Evolutionary conservation across 2,888 invertebrate genomes (phyloP), one percentile per base, ranked within the genome.

Genomic region (Andrena minutula): DNA sequence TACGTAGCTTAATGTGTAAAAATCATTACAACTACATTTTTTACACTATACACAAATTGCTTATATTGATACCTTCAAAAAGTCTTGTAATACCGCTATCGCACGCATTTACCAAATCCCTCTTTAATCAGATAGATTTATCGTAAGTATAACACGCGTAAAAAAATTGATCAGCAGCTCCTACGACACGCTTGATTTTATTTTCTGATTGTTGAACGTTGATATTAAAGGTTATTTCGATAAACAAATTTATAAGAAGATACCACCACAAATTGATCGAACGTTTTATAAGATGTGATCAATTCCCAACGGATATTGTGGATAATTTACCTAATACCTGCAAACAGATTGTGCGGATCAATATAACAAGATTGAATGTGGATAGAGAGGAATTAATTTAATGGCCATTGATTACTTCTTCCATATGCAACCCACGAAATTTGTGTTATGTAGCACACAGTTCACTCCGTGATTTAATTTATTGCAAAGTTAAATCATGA

Each of bases 341-440:
- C 12, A 64, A 64, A 64, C 41, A 64, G 35, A 23, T n/a, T 16
- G 12, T 20, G 26, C 32, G 5, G 20, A 32, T 16, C 6, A 20
- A 51, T 53, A 53, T 66, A 53, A 53, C 30, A 32, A 66, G 49
- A 10, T 30, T 51, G 32, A 6, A 26, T n/a, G 16, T 41, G 16
- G 12, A 26, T 8, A 10, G 32, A 28, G 23, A 6, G 30, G 20
- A 35, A 63, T 63, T 53, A 35, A 72, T 64, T 64, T 35, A 63
- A 53, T 53, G 4, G 64, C 64, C 56, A 56, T 64, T 41, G 53
- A 64, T 73, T 73, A 16, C 64, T 47, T n/a, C 6, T 53, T n/a
- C 32, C 53, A 23, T 35, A 35, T 56, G 3, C 35, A 32, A 56
- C 4, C 12, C 32, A 12, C 16, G 12, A 20, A 8, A 65, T 49